phyloP scores from a whole-genome alignment of 2,888 invertebrate species.

The Pseudococcus viburni region DNA sequence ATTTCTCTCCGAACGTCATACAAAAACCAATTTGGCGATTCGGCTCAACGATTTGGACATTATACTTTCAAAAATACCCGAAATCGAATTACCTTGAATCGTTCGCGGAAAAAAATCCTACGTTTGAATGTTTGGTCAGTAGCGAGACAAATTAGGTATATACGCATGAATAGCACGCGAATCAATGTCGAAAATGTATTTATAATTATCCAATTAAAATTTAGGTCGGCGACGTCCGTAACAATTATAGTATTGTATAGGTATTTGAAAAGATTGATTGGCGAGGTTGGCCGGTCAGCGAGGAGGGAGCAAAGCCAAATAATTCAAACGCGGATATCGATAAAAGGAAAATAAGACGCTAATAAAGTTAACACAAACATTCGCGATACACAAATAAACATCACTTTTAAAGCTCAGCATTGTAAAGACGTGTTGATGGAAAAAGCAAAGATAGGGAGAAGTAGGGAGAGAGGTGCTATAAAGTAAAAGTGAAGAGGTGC shows the following conservation, averaged over 20 bases:
- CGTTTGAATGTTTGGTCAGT: not conserved
- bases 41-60: too few species aligned
- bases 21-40: too few species aligned
- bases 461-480: not conserved
- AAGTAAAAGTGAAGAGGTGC: constrained; percentile 22
- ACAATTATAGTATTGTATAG: not conserved
- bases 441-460: not conserved
- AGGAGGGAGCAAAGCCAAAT: not conserved
- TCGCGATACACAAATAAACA: not conserved
- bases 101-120: not conserved
- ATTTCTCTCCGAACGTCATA: too few species aligned
- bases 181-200: not conserved
- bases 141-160: not conserved
- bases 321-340: constrained; percentile 10
- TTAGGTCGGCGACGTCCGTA: constrained; percentile 21
- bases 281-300: not conserved
- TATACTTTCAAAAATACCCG: not conserved
- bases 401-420: not conserved
- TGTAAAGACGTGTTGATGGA: not conserved
- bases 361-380: constrained; percentile 3
- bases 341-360: not conserved
- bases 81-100: not conserved
- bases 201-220: constrained; percentile 41
- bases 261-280: not conserved
- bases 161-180: constrained; percentile 15